Conservation (phyloP, 2,888 invertebrate genomes). For the Drosophila lacicola region DNA sequence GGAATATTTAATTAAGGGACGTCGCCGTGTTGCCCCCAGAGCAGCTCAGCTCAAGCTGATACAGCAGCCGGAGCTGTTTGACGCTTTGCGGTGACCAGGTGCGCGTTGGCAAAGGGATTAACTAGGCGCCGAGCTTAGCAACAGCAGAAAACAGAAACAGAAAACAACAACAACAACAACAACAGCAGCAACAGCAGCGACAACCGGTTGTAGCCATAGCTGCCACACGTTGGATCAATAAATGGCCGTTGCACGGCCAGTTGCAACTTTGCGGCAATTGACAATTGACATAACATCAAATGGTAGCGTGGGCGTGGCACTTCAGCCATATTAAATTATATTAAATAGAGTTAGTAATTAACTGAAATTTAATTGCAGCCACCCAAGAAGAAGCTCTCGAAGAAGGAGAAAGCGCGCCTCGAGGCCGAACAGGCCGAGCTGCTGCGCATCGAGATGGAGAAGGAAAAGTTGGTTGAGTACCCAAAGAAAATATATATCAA, state of each 20-base stretch:
- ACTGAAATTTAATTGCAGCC: conserved; percentile 67
- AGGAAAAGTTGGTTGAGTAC: conserved; percentile 80
- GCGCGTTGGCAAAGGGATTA: conserved; percentile 43
- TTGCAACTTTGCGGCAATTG: conserved; percentile 35
- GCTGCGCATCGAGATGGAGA: conserved; percentile 85
- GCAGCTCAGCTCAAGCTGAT: conserved; percentile 9
- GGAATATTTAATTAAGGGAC: conserved; percentile 73
- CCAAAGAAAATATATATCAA: not conserved
- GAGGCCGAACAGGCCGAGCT: conserved; percentile 85
- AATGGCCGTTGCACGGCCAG: conserved; percentile 11
- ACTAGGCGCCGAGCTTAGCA: conserved; percentile 29
- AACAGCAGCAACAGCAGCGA: conserved; percentile 10
- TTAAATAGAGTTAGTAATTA: conserved; percentile 30
- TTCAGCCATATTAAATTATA: not conserved
- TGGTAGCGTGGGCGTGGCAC: conserved; percentile 30
- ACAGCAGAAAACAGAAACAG: not conserved
- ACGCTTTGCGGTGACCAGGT: conserved; percentile 40
- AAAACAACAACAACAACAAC: conserved; percentile 6
- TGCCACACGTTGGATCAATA: conserved; percentile 58
- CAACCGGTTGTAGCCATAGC: conserved; percentile 39
- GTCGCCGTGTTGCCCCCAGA: conserved; percentile 4
- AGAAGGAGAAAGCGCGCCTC: conserved; percentile 85
- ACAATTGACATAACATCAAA: conserved; percentile 28
- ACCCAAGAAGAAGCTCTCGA: conserved; percentile 85
- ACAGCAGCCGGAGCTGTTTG: conserved; percentile 38